A percentile compares a stretch with the other conserved stretches of the same genome.
Conservation (phyloP, 2,113 vertebrate species). For the Anas platyrhynchos region DNA sequence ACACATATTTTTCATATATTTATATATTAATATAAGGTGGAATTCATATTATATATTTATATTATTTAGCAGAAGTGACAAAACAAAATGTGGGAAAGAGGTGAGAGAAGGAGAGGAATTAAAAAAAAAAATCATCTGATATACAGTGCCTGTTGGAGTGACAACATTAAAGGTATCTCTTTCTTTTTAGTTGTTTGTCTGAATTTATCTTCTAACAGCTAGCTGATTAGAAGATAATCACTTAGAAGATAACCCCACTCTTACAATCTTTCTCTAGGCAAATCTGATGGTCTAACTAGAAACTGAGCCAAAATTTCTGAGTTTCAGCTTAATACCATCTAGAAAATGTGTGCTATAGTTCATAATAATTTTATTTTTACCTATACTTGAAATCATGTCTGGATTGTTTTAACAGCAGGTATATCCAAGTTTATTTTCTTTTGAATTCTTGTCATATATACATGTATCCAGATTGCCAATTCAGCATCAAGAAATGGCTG, state of each 20-base stretch:
- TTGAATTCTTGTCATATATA: not conserved
- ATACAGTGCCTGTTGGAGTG: not conserved
- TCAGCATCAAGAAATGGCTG: not conserved
- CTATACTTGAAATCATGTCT: not conserved
- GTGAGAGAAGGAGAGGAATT: not conserved
- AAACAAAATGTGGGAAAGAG: not conserved
- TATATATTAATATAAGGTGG: not conserved
- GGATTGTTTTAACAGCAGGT: constrained; percentile 2
- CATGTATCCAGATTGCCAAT: not conserved
- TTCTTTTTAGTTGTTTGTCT: not conserved
- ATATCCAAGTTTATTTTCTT: not conserved
- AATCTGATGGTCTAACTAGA: not conserved
- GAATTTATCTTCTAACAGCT: not conserved
- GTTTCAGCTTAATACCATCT: not conserved
- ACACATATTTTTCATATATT: accelerated
- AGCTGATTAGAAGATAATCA: not conserved
- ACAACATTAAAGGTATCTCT: not conserved
- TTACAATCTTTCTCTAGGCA: not conserved
- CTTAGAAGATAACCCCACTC: not conserved
- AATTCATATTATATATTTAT: not conserved
- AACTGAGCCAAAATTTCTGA: not conserved
- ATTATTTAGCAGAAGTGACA: not conserved
- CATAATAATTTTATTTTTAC: not conserved
- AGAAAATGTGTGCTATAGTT: not conserved
- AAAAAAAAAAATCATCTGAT: not conserved